A percentile compares a stretch with the other conserved stretches of the same genome.
These are phyloP conservation scores for Bathynomus jamesi DNA, from an alignment of 1,140 invertebrate genomes.

Conservation along the genomic window DNA sequence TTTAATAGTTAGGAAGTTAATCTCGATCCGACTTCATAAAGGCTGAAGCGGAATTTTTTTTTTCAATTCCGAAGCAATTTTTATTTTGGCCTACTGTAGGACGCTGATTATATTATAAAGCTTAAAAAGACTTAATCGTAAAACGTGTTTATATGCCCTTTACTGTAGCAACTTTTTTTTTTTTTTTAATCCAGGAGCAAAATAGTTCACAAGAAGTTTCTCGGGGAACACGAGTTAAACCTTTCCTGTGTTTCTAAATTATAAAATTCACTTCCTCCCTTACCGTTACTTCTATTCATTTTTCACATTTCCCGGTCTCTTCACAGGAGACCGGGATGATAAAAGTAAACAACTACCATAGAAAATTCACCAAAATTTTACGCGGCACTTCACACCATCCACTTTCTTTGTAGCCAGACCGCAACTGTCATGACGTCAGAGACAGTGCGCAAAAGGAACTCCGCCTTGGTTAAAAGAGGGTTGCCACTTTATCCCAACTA, in stretches of 20 bases:
- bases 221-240: neutral
- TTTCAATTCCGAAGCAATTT: neutral
- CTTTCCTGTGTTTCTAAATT: neutral
- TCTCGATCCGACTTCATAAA: too few relatives aligned
- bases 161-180: neutral
- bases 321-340: neutral
- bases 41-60: too few relatives aligned
- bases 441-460: neutral
- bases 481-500: too few relatives aligned
- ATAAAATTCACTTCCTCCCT: neutral
- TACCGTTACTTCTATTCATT: neutral
- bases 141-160: neutral
- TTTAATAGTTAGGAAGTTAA: too few relatives aligned
- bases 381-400: neutral
- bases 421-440: neutral
- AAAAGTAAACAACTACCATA: neutral
- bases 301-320: neutral
- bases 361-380: neutral
- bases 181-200: too few relatives aligned
- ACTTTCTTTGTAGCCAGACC: neutral
- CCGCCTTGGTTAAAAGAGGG: neutral
- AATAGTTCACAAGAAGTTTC: too few relatives aligned
- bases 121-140: neutral
- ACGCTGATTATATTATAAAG: neutral
- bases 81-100: neutral